Evolutionary conservation across 2,888 invertebrate species (phyloP).

Genomic region (Aquatica leii): DNA sequence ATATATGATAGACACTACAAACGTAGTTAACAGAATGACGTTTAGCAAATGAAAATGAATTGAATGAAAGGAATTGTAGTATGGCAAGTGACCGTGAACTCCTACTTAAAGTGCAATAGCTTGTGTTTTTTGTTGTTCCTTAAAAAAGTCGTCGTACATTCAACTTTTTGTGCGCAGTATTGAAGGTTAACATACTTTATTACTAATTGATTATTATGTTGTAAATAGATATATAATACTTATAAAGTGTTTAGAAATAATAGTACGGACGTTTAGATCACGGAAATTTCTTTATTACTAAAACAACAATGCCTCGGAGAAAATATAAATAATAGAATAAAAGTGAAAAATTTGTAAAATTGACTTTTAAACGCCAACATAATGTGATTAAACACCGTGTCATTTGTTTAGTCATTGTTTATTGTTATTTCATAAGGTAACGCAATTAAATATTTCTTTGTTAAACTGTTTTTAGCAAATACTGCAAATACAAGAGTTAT

Average conservation of each 20-base stretch:
- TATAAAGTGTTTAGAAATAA: too few species aligned
- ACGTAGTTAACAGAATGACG: slow-evolving; percentile 30
- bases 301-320: too few species aligned
- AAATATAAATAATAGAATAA: not conserved
- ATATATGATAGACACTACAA: slow-evolving; percentile 24
- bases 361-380: not conserved
- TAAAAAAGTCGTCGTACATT: slow-evolving; percentile 36
- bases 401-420: slow-evolving; percentile 12
- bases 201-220: slow-evolving; percentile 29
- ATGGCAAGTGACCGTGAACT: slow-evolving; percentile 40
- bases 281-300: too few species aligned
- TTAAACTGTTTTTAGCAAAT: slow-evolving; percentile 4
- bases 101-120: slow-evolving; percentile 39
- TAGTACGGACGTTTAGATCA: too few species aligned
- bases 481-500: too few species aligned
- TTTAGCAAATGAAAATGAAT: slow-evolving; percentile 39
- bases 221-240: too few species aligned
- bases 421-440: slow-evolving; percentile 7
- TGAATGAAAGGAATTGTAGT: slow-evolving; percentile 41
- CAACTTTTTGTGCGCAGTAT: slow-evolving; percentile 37
- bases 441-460: not conserved
- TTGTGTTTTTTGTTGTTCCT: slow-evolving; percentile 35
- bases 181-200: slow-evolving; percentile 38
- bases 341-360: not conserved
- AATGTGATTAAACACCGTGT: not conserved